Conservation (phyloP, 2,797 vertebrate species). For the Characodon lateralis region DNA sequence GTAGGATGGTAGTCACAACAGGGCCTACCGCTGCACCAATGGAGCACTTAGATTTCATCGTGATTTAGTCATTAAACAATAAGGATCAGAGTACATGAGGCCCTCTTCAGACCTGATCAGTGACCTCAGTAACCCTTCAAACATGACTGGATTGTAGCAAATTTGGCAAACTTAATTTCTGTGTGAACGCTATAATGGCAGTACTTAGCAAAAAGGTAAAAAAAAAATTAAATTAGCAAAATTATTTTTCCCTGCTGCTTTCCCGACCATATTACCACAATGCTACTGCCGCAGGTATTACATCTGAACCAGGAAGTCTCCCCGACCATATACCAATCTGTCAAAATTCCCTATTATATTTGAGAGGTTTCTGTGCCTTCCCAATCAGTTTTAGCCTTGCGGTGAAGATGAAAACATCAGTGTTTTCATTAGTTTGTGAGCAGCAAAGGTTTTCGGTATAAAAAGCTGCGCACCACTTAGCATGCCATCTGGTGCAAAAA, state of each 20-base stretch:
- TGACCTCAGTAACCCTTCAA: background rate
- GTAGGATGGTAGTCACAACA: background rate
- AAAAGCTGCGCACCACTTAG: too few relatives aligned
- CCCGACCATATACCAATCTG: background rate
- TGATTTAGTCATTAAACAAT: background rate
- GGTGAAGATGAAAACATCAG: too few relatives aligned
- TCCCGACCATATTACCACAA: background rate
- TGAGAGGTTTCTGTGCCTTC: background rate
- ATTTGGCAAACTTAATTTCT: background rate
- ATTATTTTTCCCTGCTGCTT: background rate
- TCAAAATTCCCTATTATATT: too few relatives aligned
- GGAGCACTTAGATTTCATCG: background rate
- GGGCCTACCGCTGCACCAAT: background rate
- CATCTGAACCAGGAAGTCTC: background rate
- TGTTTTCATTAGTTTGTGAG: too few relatives aligned
- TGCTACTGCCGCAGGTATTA: background rate
- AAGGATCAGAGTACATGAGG: background rate
- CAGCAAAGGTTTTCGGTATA: too few relatives aligned
- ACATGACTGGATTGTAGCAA: too few relatives aligned
- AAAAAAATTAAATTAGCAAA: too few relatives aligned
- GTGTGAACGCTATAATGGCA: background rate
- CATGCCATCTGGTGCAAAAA: too few relatives aligned
- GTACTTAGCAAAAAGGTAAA: background rate
- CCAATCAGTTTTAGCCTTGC: background rate
- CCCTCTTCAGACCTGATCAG: background rate